Evolutionary conservation across 2,888 invertebrate genomes (phyloP), one percentile per base, ranked within the genome.

Genomic region (Mantis religiosa): DNA sequence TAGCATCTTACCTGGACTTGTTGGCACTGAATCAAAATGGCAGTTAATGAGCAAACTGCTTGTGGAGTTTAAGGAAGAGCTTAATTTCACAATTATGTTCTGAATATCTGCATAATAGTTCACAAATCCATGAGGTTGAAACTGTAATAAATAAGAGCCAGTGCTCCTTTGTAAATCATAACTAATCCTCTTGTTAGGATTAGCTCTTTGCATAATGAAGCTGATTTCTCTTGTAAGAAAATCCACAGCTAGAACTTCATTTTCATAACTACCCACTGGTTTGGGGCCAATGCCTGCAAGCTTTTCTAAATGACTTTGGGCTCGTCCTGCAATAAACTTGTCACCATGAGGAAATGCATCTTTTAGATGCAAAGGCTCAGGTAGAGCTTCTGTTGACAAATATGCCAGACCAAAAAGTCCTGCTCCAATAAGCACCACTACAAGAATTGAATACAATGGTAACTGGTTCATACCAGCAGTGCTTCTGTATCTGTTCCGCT

Each of bases 281-380:
- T 91, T 91, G 2, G 91, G 91, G 15, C 92, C 92, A n/a, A 83
- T 71, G 27, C 91, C 91, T 14, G 93, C 92, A 6, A 94, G 90
- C n/a, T 91, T 91, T 91, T 94, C 94, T 90, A 97, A 94, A 92
- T 95, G 95, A 82, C 94, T 94, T 92, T 95, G 94, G 2, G 97
- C 97, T 34, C 95, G 93, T 92, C 96, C 95, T 0, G 95, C 96
- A 90, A 95, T 94, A 92, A 96, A 96, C 86, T 94, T 92, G 87
- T 93, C 92, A 0, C 93, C 93, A 91, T 94, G 90, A 89, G 92
- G 91, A 15, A 91, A 89, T 91, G 93, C 93, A 87, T 94, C 93
- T 8, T 91, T 90, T 27, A 93, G 92, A 89, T 93, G 93, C 88
- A 94, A 93, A 34, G 95, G 95, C 88, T 92, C 93, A 0, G 96